phyloP scores from a whole-genome alignment of 2,888 invertebrate species.

The Spodoptera littoralis region DNA sequence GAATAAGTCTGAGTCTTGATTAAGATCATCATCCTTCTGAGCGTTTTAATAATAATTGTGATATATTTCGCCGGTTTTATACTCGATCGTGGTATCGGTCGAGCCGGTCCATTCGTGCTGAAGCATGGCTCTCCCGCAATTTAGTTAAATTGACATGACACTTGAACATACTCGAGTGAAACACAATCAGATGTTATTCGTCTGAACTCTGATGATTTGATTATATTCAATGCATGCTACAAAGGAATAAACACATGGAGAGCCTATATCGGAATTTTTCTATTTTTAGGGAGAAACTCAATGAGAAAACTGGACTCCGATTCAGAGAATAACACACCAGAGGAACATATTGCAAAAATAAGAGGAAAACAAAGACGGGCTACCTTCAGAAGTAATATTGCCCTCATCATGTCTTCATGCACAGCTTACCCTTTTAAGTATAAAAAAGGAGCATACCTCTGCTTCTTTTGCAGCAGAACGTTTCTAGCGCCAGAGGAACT shows the following conservation, averaged over 20 bases:
- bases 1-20: too few species aligned
- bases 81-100: too few species aligned
- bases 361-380: conserved; percentile 68
- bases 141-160: too few species aligned
- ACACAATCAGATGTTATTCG: too few species aligned
- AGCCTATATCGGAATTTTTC: conserved; percentile 74
- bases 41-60: too few species aligned
- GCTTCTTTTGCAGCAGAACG: conserved; percentile 80
- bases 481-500: conserved; percentile 82
- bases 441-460: conserved; percentile 80
- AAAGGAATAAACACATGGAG: conserved; percentile 59
- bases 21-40: too few species aligned
- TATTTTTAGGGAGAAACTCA: conserved; percentile 78
- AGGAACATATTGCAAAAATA: too few species aligned
- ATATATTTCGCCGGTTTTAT: too few species aligned
- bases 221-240: conserved; percentile 39
- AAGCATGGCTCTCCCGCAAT: too few species aligned
- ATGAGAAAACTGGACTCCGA: conserved; percentile 59
- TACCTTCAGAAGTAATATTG: conserved; percentile 79
- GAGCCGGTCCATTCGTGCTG: too few species aligned
- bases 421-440: conserved; percentile 85
- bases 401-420: conserved; percentile 74
- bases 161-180: too few species aligned
- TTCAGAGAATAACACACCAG: conserved; percentile 55
- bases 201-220: too few species aligned